These are phyloP conservation scores for Gobio gobio DNA, from an alignment of 2,113 vertebrate genomes.

Conservation along the genomic window DNA sequence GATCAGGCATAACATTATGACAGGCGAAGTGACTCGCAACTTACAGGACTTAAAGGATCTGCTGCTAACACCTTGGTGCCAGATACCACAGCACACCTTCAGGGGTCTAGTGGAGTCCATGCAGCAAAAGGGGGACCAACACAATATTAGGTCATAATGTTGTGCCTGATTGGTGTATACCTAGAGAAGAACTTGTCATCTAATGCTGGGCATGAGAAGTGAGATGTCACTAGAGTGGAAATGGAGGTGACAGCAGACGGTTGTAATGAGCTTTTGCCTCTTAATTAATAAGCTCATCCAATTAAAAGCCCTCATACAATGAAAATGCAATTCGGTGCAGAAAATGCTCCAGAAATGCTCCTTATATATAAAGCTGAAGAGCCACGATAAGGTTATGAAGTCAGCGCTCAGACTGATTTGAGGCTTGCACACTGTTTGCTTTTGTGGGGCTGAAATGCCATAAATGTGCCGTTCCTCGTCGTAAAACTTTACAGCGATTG, in stretches of 20 bases:
- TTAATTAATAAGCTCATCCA: slow-evolving; percentile 16
- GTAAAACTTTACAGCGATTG: neutral
- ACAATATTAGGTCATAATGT: too few relatives aligned
- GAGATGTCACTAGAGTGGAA: slow-evolving; percentile 3
- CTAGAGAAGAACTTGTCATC: neutral
- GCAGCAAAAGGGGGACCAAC: too few relatives aligned
- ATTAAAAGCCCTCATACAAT: neutral
- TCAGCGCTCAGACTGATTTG: neutral
- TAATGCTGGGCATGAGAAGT: neutral
- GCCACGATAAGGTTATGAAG: neutral
- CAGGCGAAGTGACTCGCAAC: too few relatives aligned
- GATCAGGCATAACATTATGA: too few relatives aligned
- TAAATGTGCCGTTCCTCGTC: slow-evolving; percentile 27
- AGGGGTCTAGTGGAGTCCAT: too few relatives aligned
- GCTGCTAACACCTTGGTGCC: too few relatives aligned
- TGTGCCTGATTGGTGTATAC: too few relatives aligned
- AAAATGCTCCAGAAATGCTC: neutral
- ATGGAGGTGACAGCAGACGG: neutral
- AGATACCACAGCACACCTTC: too few relatives aligned
- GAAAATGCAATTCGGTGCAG: neutral
- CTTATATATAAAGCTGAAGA: slow-evolving; percentile 1
- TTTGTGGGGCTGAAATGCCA: slow-evolving; percentile 13
- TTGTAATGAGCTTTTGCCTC: slow-evolving; percentile 2
- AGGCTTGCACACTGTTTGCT: neutral
- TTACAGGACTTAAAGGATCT: too few relatives aligned